Evolutionary conservation across 2,113 vertebrate genomes (phyloP).

Genomic region (Strigops habroptila): DNA sequence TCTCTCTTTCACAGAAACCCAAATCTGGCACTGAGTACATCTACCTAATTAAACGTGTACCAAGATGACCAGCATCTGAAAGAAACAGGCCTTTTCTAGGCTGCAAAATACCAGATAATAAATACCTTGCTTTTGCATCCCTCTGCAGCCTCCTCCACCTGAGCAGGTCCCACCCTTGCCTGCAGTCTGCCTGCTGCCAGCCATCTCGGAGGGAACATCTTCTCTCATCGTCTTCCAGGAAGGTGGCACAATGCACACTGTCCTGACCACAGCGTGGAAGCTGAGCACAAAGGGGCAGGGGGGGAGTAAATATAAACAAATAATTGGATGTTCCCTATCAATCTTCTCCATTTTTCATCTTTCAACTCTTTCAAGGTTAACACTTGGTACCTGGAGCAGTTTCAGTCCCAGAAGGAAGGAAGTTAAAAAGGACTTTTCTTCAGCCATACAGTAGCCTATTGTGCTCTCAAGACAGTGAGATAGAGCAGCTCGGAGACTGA

Average conservation of each 20-base stretch:
- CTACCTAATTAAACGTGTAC: not conserved
- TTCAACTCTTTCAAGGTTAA: not conserved
- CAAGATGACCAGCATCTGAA: not conserved
- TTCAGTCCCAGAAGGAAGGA: not conserved
- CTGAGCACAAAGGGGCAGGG: not conserved
- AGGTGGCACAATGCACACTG: fast-evolving
- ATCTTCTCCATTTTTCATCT: not conserved
- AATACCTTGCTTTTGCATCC: not conserved
- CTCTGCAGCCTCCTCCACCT: not conserved
- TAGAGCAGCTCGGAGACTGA: not conserved
- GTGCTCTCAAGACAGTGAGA: not conserved
- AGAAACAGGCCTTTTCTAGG: not conserved
- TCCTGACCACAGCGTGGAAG: not conserved
- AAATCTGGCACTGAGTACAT: not conserved
- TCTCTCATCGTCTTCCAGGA: not conserved
- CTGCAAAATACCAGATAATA: not conserved
- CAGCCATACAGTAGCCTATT: not conserved
- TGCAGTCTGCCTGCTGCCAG: fast-evolving
- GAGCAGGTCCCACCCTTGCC: not conserved
- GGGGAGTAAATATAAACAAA: not conserved
- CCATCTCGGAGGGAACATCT: not conserved
- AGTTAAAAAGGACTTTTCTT: not conserved
- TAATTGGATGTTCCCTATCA: not conserved
- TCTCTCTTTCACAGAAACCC: not conserved
- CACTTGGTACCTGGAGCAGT: not conserved